phyloP scores from a whole-genome alignment of 2,888 invertebrate species.

The Euzetes globulus region DNA sequence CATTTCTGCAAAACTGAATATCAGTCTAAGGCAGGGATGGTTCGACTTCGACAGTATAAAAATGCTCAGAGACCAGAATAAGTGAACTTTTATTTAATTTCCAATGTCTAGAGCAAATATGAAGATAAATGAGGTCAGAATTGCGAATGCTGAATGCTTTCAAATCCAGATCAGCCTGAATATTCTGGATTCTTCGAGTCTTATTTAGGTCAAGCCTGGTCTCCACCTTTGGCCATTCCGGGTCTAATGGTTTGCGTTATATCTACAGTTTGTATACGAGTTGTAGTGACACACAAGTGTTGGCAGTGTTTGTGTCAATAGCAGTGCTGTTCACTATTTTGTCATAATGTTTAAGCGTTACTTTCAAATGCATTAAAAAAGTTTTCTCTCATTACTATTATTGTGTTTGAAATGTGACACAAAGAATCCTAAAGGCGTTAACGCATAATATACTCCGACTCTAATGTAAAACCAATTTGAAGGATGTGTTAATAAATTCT shows the following conservation, averaged over 20 bases:
- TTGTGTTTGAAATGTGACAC: slow-evolving; percentile 13
- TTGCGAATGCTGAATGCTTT: background rate
- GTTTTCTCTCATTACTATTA: background rate
- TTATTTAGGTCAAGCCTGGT: too few relatives aligned
- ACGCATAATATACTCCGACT: background rate
- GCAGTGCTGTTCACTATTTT: background rate
- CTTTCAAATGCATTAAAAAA: slow-evolving; percentile 10
- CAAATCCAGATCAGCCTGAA: too few relatives aligned
- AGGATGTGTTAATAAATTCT: background rate
- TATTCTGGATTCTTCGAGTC: too few relatives aligned
- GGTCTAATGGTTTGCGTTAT: too few relatives aligned
- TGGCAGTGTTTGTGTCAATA: background rate
- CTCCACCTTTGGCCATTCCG: too few relatives aligned
- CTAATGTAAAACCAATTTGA: slow-evolving; percentile 5
- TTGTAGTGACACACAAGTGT: slow-evolving; percentile 1
- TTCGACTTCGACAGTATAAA: too few relatives aligned
- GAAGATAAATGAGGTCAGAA: too few relatives aligned
- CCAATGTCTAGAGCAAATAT: too few relatives aligned
- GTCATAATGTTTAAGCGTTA: background rate
- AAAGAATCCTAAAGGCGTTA: slow-evolving; percentile 19
- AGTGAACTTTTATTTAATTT: too few relatives aligned
- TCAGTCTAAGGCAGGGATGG: too few relatives aligned
- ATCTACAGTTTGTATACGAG: background rate
- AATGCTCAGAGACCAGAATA: too few relatives aligned
- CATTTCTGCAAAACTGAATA: background rate